These are phyloP conservation scores for Sturnus vulgaris DNA, from an alignment of 2,113 vertebrate species.

Conservation along the genomic window DNA sequence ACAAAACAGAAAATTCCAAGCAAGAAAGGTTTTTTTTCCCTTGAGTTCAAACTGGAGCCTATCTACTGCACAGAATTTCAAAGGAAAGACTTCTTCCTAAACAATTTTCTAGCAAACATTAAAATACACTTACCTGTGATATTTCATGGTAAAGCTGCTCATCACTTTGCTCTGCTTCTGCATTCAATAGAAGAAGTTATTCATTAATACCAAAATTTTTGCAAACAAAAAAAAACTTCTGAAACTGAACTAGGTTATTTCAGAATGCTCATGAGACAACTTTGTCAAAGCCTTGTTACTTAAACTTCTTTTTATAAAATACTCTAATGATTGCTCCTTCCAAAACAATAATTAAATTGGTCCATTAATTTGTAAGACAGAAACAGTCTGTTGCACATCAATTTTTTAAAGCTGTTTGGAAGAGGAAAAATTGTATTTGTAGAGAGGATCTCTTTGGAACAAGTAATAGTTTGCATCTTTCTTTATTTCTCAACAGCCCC, in stretches of 20 bases:
- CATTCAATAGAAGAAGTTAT: not conserved
- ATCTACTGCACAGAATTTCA: not conserved
- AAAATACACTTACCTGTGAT: conserved; percentile 81
- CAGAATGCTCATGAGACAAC: not conserved
- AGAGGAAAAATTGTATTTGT: not conserved
- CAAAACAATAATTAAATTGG: not conserved
- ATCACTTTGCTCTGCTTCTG: conserved; percentile 95
- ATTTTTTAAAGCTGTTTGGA: not conserved
- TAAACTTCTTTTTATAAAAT: not conserved
- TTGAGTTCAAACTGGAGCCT: not conserved
- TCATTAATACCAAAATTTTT: not conserved
- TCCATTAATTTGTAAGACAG: not conserved
- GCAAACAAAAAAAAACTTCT: not conserved
- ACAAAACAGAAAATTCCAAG: not conserved
- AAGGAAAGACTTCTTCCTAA: not conserved
- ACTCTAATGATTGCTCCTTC: not conserved
- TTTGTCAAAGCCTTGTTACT: not conserved
- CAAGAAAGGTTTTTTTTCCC: not conserved
- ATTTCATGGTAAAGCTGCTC: conserved; percentile 97
- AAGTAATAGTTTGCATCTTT: not conserved
- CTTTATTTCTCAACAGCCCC: not conserved
- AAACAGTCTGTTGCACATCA: not conserved
- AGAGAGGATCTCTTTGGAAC: not conserved
- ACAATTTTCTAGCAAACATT: not conserved
- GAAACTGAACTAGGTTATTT: not conserved